Base-by-base conservation (phyloP, 1,140 invertebrate genomes). In the Cardiocondyla obscurior region DNA sequence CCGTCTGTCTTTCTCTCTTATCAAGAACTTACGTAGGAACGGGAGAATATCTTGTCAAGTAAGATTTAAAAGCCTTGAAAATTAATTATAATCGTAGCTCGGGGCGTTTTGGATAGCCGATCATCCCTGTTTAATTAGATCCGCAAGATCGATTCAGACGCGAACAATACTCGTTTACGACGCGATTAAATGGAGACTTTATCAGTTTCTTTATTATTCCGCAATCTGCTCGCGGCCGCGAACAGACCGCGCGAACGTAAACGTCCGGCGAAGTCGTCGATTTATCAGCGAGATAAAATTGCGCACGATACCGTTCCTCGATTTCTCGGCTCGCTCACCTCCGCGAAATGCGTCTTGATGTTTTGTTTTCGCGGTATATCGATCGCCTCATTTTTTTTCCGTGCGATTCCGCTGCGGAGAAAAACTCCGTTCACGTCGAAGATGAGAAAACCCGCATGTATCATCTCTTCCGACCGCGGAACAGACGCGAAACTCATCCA, bases 241-340 rank as follows among this genome's bases (percentile, higher is more conserved):
- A 36, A 14, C 28, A 3, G 28, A 76, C 25, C 57, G 19, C 42
- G 73, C 25, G 73, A 33, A n/a, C 25, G n/a, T 14, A 44, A 39
- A 16, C n/a, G n/a, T 25, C 14, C 19, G 7, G 33, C 12, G 25
- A 72, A 62, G 30, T 36, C 22, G 36, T 79, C 74, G 62, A 69
- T 79, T 79, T 79, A 79, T 79, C 62, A 36, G 74, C 33, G 62
- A n/a, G 74, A 79, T 79, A 79, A 79, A 67, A 8, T 12, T 12
- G 16, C 30, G 14, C 44, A 60, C 72, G 74, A 77, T 67, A 53
- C 12, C 74, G 62, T 79, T 69, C 25, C 65, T 28, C 51, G 62
- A 79, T 79, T 79, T 79, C n/a, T n/a, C 49, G 44, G 19, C 30
- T 10, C 46, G 28, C 33, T 33, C 3, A 39, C 46, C 74, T 79